Base-by-base conservation (phyloP, 1,140 invertebrate genomes). In the Eurytemora carolleeae region DNA sequence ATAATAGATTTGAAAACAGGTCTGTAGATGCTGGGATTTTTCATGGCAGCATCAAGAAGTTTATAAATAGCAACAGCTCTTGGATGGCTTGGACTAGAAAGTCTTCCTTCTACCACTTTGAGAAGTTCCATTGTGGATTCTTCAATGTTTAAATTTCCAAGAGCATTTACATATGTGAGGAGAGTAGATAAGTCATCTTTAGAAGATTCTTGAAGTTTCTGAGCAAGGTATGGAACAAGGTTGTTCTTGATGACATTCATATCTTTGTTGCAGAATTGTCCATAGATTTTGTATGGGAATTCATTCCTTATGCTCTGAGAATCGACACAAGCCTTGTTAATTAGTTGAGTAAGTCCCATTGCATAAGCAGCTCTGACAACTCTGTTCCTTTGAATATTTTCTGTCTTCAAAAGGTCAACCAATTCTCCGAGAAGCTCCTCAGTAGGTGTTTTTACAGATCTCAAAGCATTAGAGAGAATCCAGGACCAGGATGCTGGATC, bases 101-200 rank as follows among this genome's bases (percentile, higher is more conserved):
- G 67, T 20, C 66, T 60, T 12, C 24, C 59, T 57, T 75, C 70
- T 25, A 62, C 54, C 17, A 80, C 79, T 72, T 84, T 80, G 12
- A 84, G 70, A 66, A 82, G 84, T 2, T 80, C 79, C 67, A 81
- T 74, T 64, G 81, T 80, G 56, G 82, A 77, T 59, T 71, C 70
- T 2, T 75, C 76, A 68, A 83, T 78, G 31, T 69, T 79, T 1
- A 79, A 70, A 62, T 77, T 78, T 52, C 81, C 81, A 57, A 84
- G 71, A 56, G 82, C 81, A 23, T 74, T 69, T 44, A 79, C 31
- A 7, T n/a, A 44, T 7, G 31, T 44, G 7, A 44, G 31, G 31
- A 44, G 7, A n/a, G 31, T 12, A n/a, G 7, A 12, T n/a, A 44
- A 12, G n/a, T 44, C 31, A 44, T 7, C 7, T 7, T n/a, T 44